phyloP scores from a whole-genome alignment of 1,140 invertebrate species.

The Cepaea nemoralis region DNA sequence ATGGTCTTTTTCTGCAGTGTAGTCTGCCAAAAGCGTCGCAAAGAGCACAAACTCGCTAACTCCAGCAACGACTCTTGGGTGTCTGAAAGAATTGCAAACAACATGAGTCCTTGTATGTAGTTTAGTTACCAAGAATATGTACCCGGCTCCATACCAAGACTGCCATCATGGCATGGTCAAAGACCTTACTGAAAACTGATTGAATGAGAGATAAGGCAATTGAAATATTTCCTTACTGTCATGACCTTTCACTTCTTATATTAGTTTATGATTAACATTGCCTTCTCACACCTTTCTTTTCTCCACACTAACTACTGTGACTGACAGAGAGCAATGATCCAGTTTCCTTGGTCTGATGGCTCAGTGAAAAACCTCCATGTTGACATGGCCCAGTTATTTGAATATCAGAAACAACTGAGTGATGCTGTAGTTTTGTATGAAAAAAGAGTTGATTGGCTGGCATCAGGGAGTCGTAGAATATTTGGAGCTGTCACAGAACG shows the following conservation, averaged over 20 bases:
- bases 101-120: too few species aligned
- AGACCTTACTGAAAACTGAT: too few species aligned
- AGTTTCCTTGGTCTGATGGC: slow-evolving; percentile 72
- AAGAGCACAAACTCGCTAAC: too few species aligned
- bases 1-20: too few species aligned
- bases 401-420: slow-evolving; percentile 72
- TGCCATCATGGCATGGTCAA: too few species aligned
- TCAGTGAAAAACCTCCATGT: slow-evolving; percentile 72
- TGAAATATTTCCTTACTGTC: background rate
- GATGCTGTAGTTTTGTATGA: slow-evolving; percentile 69
- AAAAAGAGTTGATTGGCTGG: slow-evolving; percentile 70
- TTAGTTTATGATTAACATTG: background rate
- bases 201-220: too few species aligned
- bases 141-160: too few species aligned
- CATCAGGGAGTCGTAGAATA: slow-evolving; percentile 67
- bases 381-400: slow-evolving; percentile 71
- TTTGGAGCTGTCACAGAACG: slow-evolving; percentile 71
- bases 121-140: too few species aligned
- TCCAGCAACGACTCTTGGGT: too few species aligned
- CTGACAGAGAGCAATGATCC: slow-evolving; percentile 71
- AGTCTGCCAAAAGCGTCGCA: too few species aligned
- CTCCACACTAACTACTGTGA: background rate
- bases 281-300: slow-evolving; percentile 21
- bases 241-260: background rate
- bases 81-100: too few species aligned